Percentiles rank a stretch among this genome's conserved stretches.
These are phyloP conservation scores for Enteromius fasciolatus DNA, from an alignment of 2,797 vertebrate genomes.

Conservation along the genomic window DNA sequence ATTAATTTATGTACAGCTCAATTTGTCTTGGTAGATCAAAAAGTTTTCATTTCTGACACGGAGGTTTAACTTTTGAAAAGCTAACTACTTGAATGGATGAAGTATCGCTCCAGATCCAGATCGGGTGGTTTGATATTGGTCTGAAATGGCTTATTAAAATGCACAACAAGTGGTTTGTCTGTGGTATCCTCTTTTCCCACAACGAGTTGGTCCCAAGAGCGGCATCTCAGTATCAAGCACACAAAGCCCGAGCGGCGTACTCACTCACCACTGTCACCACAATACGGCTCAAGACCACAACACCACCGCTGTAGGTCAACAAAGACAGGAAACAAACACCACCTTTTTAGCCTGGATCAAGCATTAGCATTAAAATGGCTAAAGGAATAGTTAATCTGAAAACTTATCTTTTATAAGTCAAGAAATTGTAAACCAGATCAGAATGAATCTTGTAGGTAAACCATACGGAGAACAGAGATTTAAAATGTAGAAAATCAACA, in stretches of 20 bases:
- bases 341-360: slow-evolving; percentile 24
- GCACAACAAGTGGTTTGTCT: slow-evolving; percentile 48
- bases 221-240: slow-evolving; percentile 67
- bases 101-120: background rate
- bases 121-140: background rate
- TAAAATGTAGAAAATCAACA: background rate
- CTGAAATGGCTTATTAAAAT: slow-evolving; percentile 40
- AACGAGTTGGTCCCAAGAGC: slow-evolving; percentile 73
- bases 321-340: slow-evolving; percentile 50
- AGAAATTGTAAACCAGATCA: background rate
- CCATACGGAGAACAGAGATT: background rate
- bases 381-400: background rate
- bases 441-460: background rate
- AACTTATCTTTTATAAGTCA: background rate
- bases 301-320: slow-evolving; percentile 59
- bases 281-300: slow-evolving; percentile 60
- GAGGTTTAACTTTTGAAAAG: slow-evolving; percentile 41
- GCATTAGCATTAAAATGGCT: slow-evolving; percentile 11
- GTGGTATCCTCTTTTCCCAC: slow-evolving; percentile 73
- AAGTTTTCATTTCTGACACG: slow-evolving; percentile 17
- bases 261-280: slow-evolving; percentile 71
- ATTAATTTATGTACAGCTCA: slow-evolving; percentile 44
- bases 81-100: slow-evolving; percentile 12
- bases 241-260: slow-evolving; percentile 70
- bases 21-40: slow-evolving; percentile 41